phyloP scores from a whole-genome alignment of 1,140 invertebrate genomes.

The Augochlora pura region DNA sequence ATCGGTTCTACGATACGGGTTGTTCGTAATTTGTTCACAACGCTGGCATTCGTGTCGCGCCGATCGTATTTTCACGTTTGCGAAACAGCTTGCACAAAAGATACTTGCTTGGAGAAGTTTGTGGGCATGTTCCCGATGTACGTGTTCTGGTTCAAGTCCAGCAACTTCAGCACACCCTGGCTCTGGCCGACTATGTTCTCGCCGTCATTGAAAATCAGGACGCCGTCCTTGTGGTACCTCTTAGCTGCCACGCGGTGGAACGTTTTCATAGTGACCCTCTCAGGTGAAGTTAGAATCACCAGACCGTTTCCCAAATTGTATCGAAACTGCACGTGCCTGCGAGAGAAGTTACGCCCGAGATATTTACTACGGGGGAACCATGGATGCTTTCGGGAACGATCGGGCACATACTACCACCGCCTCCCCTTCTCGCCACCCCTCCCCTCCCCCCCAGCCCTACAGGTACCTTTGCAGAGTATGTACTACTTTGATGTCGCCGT shows the following conservation, averaged over 20 bases:
- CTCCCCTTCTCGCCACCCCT: too few species aligned
- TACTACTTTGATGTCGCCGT: too few species aligned
- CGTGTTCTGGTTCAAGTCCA: slow-evolving; percentile 91
- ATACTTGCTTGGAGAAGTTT: slow-evolving; percentile 85
- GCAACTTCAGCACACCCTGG: slow-evolving; percentile 88
- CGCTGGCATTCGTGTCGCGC: too few species aligned
- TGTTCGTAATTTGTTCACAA: too few species aligned
- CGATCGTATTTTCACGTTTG: too few species aligned
- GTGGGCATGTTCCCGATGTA: slow-evolving; percentile 91
- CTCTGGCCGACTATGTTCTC: slow-evolving; percentile 90
- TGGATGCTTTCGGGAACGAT: background rate
- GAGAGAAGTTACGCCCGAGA: slow-evolving; percentile 35
- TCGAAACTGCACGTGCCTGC: slow-evolving; percentile 83
- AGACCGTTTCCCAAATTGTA: slow-evolving; percentile 94
- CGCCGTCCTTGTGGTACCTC: slow-evolving; percentile 91
- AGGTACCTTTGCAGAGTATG: too few species aligned
- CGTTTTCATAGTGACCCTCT: slow-evolving; percentile 87
- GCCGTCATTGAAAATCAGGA: slow-evolving; percentile 90
- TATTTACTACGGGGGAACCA: background rate
- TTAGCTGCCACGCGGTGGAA: slow-evolving; percentile 91
- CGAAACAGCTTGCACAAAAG: background rate
- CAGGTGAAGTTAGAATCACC: slow-evolving; percentile 87
- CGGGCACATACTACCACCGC: background rate
- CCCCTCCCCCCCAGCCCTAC: too few species aligned
- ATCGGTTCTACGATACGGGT: too few species aligned